Conservation (phyloP, 2,113 vertebrate genomes). For the Carettochelys insculpta region DNA sequence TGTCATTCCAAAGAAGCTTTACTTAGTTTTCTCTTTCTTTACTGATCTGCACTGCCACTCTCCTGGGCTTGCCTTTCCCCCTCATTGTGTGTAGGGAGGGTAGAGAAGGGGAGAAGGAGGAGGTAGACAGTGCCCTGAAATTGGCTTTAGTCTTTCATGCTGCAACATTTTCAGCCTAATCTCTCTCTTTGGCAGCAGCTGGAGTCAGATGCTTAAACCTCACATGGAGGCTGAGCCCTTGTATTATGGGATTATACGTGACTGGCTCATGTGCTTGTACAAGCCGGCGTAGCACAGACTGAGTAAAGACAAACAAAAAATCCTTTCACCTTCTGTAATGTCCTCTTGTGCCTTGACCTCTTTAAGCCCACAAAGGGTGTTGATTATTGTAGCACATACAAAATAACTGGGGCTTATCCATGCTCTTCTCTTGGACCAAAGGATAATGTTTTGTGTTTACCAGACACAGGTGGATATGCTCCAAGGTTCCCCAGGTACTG, state of each 20-base stretch:
- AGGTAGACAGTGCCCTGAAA: background rate
- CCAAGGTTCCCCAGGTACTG: constrained; percentile 18
- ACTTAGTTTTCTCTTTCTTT: background rate
- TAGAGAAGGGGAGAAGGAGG: no score
- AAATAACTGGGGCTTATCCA: background rate
- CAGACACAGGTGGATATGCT: background rate
- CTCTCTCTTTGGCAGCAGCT: constrained; percentile 66
- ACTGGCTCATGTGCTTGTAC: constrained; percentile 22
- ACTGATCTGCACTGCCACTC: background rate
- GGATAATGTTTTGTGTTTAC: background rate
- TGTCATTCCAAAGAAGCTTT: background rate
- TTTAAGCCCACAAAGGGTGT: background rate
- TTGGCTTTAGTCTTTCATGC: constrained; percentile 32
- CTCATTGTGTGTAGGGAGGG: background rate
- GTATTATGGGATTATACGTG: constrained; percentile 70
- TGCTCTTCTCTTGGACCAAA: rapidly evolving
- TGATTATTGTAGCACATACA: background rate
- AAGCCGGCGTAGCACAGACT: background rate
- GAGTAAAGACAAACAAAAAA: background rate
- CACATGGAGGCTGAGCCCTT: constrained; percentile 56
- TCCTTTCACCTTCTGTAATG: background rate
- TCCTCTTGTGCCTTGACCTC: background rate
- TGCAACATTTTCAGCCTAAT: constrained; percentile 31
- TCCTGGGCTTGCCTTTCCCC: background rate
- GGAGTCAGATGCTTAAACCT: constrained; percentile 74